A percentile compares a stretch with the other conserved stretches of the same genome.
phyloP scores from a whole-genome alignment of 2,113 vertebrate species.

The Anguilla rostrata region DNA sequence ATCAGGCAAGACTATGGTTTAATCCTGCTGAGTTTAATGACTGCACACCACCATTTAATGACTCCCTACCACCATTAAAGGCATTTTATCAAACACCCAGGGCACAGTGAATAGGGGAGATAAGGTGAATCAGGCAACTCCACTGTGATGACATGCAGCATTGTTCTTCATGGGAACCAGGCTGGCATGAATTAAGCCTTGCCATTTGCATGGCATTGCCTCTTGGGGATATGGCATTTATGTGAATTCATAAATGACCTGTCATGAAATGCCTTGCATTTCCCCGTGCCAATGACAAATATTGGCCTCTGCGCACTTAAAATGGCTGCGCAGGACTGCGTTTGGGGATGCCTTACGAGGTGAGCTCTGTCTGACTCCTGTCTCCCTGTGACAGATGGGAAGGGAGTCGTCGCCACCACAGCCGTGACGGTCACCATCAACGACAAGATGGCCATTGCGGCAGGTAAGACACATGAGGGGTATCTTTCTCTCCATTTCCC shows the following conservation, averaged over 20 bases:
- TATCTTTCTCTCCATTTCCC: background rate
- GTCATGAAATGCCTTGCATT: background rate
- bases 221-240: slow-evolving; percentile 8
- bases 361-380: background rate
- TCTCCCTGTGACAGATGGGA: slow-evolving; percentile 68
- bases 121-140: background rate
- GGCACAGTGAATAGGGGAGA: background rate
- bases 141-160: background rate
- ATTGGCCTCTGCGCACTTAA: background rate
- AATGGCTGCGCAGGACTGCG: background rate
- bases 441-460: slow-evolving; percentile 85
- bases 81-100: no score
- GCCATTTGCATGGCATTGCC: background rate
- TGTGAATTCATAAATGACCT: slow-evolving; percentile 23
- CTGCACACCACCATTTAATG: background rate
- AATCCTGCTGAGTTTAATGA: background rate
- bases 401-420: slow-evolving; percentile 79
- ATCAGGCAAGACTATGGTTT: background rate
- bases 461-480: slow-evolving; percentile 77
- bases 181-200: background rate
- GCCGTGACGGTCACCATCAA: slow-evolving; percentile 80
- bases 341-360: background rate
- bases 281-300: background rate
- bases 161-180: background rate
- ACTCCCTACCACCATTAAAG: background rate